phyloP scores from a whole-genome alignment of 1,140 invertebrate genomes.

The Atopsyche davidsoni region DNA sequence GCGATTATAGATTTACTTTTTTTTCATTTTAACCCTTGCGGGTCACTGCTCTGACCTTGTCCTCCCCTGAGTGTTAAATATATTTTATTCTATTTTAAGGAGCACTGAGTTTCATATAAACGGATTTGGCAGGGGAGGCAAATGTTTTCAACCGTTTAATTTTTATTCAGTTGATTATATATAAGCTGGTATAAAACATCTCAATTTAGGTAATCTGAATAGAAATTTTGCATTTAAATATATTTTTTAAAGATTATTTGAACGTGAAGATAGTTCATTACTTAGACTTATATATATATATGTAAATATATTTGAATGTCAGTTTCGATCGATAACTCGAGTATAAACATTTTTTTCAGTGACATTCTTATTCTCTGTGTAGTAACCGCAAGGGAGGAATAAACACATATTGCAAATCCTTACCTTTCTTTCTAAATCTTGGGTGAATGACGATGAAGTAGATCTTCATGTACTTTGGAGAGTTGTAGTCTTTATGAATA shows the following conservation, averaged over 20 bases:
- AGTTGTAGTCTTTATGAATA: conserved; percentile 35
- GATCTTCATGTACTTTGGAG: conserved; percentile 41
- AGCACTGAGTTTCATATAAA: too few relatives aligned
- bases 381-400: neutral
- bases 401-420: neutral
- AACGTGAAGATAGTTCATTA: neutral
- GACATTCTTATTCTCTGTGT: neutral
- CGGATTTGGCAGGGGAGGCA: too few relatives aligned
- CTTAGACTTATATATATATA: neutral
- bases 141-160: too few relatives aligned
- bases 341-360: conserved; percentile 1
- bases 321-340: neutral
- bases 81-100: too few relatives aligned
- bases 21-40: too few relatives aligned
- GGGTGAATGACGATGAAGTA: conserved; percentile 40
- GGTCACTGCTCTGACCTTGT: too few relatives aligned
- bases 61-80: too few relatives aligned
- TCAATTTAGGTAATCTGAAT: too few relatives aligned
- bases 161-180: too few relatives aligned
- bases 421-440: conserved; percentile 43
- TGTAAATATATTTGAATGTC: neutral
- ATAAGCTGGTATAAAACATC: too few relatives aligned
- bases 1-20: too few relatives aligned
- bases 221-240: too few relatives aligned
- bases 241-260: conserved; percentile 2